Evolutionary conservation across 30 jellyfish, hydroid and myxozoan species (phyloP).

Genomic region (Hydractinia symbiolongicarpus): DNA sequence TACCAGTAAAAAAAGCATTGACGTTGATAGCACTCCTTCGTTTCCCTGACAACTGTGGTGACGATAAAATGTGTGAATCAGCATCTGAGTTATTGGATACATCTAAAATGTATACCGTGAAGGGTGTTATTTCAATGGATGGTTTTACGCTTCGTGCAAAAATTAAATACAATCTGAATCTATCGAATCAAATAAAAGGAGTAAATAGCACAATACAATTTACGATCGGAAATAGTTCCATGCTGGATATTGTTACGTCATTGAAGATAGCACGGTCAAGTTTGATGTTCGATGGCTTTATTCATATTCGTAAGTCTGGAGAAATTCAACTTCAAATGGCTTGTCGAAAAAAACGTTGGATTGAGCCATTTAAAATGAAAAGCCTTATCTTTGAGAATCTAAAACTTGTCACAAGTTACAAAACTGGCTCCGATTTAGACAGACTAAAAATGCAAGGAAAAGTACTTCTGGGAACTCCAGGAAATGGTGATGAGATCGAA

Average conservation of each 20-base stretch:
- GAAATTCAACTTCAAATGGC: constrained; percentile 50
- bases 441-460: constrained; percentile 53
- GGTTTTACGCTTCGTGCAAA: constrained; percentile 71
- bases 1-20: constrained; percentile 77
- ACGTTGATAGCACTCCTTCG: constrained; percentile 66
- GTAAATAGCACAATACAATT: constrained; percentile 72
- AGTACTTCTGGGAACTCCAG: constrained; percentile 62
- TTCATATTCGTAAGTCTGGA: constrained; percentile 70
- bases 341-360: constrained; percentile 64
- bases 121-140: constrained; percentile 64
- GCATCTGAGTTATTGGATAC: constrained; percentile 56
- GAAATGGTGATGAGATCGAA: constrained; percentile 64
- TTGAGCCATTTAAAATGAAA: constrained; percentile 75
- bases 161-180: constrained; percentile 34
- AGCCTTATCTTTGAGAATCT: constrained; percentile 55
- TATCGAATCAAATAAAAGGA: constrained; percentile 59
- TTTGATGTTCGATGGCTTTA: constrained; percentile 58
- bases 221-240: constrained; percentile 65
- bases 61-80: constrained; percentile 78
- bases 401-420: constrained; percentile 45
- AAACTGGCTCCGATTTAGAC: constrained; percentile 52
- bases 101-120: constrained; percentile 56
- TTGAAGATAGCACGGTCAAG: constrained; percentile 47
- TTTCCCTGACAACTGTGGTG: constrained; percentile 98
- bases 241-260: constrained; percentile 50